Evolutionary conservation across 2,797 vertebrate genomes (phyloP).

Genomic region (Pangasius djambal): DNA sequence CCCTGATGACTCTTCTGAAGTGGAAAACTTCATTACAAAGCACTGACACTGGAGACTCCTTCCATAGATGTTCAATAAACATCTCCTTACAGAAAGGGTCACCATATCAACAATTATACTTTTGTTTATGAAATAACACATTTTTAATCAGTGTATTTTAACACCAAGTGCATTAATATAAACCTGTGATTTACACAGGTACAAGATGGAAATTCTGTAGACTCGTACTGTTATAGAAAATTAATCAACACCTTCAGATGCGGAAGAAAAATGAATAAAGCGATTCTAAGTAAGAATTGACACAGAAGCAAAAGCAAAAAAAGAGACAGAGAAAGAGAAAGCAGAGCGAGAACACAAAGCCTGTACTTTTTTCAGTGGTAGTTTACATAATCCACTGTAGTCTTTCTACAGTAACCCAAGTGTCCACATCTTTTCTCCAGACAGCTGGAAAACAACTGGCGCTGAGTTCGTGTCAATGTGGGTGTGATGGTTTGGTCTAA

Average conservation of each 20-base stretch:
- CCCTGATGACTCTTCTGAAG: not conserved
- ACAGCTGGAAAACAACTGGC: conserved; percentile 49
- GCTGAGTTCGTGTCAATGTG: conserved; percentile 11
- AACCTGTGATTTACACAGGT: too few relatives aligned
- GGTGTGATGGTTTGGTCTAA: conserved; percentile 29
- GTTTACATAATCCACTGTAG: conserved; percentile 27
- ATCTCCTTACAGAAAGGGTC: not conserved
- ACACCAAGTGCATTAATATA: not conserved
- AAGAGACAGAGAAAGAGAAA: not conserved
- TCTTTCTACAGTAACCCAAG: conserved; percentile 19
- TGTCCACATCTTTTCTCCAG: conserved; percentile 31
- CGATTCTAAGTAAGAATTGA: not conserved
- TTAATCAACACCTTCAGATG: not conserved
- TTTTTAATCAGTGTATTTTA: not conserved
- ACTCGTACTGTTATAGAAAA: not conserved
- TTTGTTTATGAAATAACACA: not conserved
- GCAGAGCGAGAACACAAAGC: not conserved
- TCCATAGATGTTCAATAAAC: not conserved
- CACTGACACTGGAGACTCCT: not conserved
- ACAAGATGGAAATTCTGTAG: too few relatives aligned
- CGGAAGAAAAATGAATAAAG: not conserved
- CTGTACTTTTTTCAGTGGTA: conserved; percentile 22
- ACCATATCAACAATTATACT: not conserved
- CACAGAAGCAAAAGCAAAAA: not conserved
- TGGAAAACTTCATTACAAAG: not conserved